Percentiles rank a stretch among this genome's conserved stretches.
phyloP scores from a whole-genome alignment of 2,113 vertebrate genomes.

The Noturus placidus region DNA sequence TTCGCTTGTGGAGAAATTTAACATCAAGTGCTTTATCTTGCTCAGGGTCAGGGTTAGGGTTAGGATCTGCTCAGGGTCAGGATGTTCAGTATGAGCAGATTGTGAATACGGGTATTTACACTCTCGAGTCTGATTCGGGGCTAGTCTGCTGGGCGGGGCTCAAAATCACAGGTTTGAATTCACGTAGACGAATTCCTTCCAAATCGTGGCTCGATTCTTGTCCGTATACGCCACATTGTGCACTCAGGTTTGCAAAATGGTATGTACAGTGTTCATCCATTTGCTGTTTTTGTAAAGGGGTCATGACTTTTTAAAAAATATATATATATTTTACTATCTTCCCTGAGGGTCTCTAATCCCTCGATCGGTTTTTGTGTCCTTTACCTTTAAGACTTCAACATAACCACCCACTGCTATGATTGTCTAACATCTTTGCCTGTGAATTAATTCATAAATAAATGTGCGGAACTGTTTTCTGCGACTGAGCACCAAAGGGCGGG shows the following conservation, averaged over 20 bases:
- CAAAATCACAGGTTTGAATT: neutral
- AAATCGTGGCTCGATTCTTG: neutral
- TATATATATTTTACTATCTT: no score
- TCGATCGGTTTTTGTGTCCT: no score
- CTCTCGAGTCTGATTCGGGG: neutral
- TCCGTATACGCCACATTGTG: neutral
- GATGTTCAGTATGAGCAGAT: neutral
- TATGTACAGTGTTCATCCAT: neutral
- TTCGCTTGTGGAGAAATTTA: no score
- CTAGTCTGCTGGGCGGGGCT: neutral
- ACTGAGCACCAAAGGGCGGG: no score
- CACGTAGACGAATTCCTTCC: neutral
- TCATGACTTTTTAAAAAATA: no score
- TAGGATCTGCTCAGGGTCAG: neutral
- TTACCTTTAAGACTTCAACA: no score
- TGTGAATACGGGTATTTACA: neutral
- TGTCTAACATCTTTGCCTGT: no score
- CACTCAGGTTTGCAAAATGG: neutral
- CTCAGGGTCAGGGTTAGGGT: neutral
- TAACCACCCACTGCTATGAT: no score
- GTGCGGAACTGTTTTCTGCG: no score
- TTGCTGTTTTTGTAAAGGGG: neutral
- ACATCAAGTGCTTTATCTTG: no score
- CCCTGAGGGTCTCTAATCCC: no score
- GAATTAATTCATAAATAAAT: no score